Evolutionary conservation across 2,113 vertebrate genomes (phyloP).

Genomic region (Lepus europaeus): DNA sequence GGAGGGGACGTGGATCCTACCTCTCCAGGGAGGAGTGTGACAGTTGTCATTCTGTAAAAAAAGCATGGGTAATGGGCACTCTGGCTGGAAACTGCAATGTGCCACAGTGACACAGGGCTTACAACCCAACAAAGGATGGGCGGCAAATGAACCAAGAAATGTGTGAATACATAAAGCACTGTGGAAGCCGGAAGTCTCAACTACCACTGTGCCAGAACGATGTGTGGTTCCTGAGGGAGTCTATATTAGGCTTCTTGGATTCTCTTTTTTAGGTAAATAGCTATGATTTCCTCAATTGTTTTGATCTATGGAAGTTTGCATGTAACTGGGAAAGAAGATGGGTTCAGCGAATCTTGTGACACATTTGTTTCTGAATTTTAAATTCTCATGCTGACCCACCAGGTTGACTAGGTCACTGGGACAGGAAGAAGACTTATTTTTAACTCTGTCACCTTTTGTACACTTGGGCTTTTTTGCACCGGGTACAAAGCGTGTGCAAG

Average conservation of each 20-base stretch:
- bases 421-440: conserved; percentile 1
- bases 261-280: not conserved
- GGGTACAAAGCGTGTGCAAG: not conserved
- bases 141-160: not conserved
- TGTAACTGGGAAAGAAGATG: conserved; percentile 27
- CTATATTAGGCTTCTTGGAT: not conserved
- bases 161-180: not conserved
- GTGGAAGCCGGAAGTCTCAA: not conserved
- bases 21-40: not conserved
- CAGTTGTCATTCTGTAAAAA: not conserved
- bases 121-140: not conserved
- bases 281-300: conserved; percentile 24
- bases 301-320: conserved; percentile 15
- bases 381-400: not conserved
- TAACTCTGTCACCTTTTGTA: not conserved
- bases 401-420: not conserved
- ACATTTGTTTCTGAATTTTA: conserved; percentile 8
- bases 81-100: not conserved
- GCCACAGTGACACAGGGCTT: not conserved
- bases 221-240: not conserved
- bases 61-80: not conserved
- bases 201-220: not conserved
- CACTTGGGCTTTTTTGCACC: not conserved
- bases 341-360: not conserved
- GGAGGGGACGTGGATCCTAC: not conserved